Evolutionary conservation across 2,113 vertebrate species (phyloP), one percentile per base, ranked within the genome.

Genomic region (Mesembrinibis cayennensis): DNA sequence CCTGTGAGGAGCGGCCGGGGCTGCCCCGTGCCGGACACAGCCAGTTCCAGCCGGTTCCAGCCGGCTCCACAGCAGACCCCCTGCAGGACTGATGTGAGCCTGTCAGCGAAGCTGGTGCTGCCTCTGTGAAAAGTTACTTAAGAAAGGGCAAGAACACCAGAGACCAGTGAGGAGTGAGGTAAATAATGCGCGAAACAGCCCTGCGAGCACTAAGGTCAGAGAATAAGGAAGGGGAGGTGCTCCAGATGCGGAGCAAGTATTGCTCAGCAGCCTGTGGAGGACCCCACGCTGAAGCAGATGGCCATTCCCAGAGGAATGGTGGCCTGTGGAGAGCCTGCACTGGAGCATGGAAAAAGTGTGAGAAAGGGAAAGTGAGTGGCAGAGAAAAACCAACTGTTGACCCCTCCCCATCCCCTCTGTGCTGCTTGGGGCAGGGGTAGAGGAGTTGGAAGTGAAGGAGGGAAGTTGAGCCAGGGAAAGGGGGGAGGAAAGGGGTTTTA

Each of bases 61-160:
- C 32, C 0, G 2, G 10, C 8, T 36, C 65, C 15, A 6, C 38
- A 42, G 4, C 0, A 0, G 12, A 15, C 15, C 9, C 30, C 3
- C 18, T 29, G 21, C 42, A 14, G 47, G 47, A 62, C 23, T 32
- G 50, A 58, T 2, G 1, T 22, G 16, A 66, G 47, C 18, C 62
- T 4, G 7, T 8, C 25, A 63, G n/a, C 0, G 4, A 27, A 34
- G 9, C 18, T 66, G 45, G 13, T 30, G 34, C 14, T 40, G 29
- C 14, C 45, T 55, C 45, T 55, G 19, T 13, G 34, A 38, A 62
- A 52, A 47, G 7, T 3, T 42, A 27, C 6, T 94, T 80, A 76
- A 52, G 42, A 87, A 80, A 66, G 45, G 29, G 32, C 34, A 90
- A 80, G 50, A 56, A 38, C 16, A 45, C 27, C 21, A 21, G 27